Evolutionary conservation across 1,140 invertebrate species (phyloP).

Genomic region (Drosophila dunni): DNA sequence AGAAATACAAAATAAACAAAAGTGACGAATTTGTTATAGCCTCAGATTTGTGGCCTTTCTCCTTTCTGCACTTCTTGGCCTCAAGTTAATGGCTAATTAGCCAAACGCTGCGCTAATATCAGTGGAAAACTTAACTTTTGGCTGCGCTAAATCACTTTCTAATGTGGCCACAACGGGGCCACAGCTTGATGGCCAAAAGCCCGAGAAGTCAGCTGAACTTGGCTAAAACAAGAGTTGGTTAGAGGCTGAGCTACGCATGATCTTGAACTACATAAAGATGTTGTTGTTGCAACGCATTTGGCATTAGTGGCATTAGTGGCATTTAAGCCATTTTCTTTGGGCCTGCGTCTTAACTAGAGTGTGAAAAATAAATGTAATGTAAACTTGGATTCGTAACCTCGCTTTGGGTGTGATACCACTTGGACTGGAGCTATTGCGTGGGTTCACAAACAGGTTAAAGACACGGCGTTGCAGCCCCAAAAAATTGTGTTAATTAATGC

Average conservation of each 20-base stretch:
- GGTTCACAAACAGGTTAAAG: slow-evolving; percentile 62
- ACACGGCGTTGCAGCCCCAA: slow-evolving; percentile 23
- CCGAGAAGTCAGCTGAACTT: slow-evolving; percentile 40
- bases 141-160: slow-evolving; percentile 59
- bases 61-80: not conserved
- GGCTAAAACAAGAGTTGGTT: slow-evolving; percentile 36
- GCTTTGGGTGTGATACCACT: slow-evolving; percentile 28
- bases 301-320: not conserved
- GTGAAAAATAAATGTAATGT: slow-evolving; percentile 74
- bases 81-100: slow-evolving; percentile 52
- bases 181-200: slow-evolving; percentile 27
- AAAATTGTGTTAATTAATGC: slow-evolving; percentile 57
- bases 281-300: slow-evolving; percentile 34
- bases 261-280: slow-evolving; percentile 65
- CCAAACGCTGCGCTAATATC: slow-evolving; percentile 51
- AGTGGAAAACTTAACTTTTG: slow-evolving; percentile 1
- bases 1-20: slow-evolving; percentile 6
- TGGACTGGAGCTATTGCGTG: slow-evolving; percentile 42
- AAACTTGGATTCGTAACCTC: slow-evolving; percentile 62
- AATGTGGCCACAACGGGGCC: slow-evolving; percentile 56
- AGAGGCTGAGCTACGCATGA: slow-evolving; percentile 47
- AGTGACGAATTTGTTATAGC: not conserved
- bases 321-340: slow-evolving; percentile 28
- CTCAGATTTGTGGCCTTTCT: slow-evolving; percentile 16
- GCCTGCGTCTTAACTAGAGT: slow-evolving; percentile 66